Percentiles rank a stretch among this genome's conserved stretches.
phyloP scores from a whole-genome alignment of 2,113 vertebrate genomes.

The Ctenomys sociabilis region DNA sequence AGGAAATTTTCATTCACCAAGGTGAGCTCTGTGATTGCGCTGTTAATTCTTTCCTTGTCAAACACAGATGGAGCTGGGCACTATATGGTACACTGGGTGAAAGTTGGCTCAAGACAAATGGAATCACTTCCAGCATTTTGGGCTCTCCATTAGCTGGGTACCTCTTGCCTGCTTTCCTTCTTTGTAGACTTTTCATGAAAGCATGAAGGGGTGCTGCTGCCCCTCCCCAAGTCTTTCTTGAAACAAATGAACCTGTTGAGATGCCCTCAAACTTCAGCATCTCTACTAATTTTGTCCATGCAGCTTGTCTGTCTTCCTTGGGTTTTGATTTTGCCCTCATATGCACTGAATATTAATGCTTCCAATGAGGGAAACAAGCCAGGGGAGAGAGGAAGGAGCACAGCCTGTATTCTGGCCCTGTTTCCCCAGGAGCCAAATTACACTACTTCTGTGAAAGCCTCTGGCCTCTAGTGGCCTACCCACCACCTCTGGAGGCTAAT shows the following conservation, averaged over 20 bases:
- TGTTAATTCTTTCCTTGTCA: background rate
- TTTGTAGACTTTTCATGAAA: background rate
- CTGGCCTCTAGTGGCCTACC: conserved; percentile 67
- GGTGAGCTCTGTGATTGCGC: background rate
- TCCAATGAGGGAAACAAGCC: conserved; percentile 70
- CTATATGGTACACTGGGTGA: background rate
- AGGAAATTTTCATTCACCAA: background rate
- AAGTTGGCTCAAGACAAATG: background rate
- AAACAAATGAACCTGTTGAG: conserved; percentile 23
- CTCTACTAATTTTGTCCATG: background rate
- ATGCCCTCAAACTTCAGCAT: background rate
- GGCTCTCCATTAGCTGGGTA: background rate
- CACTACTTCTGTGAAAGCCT: conserved; percentile 80
- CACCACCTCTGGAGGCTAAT: conserved; percentile 52
- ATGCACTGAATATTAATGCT: conserved; percentile 29
- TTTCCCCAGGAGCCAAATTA: conserved; percentile 81
- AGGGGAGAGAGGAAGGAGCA: conserved; percentile 70
- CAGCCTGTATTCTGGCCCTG: conserved; percentile 73
- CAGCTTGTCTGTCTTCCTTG: conserved; percentile 26
- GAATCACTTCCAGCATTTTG: background rate
- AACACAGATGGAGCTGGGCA: background rate
- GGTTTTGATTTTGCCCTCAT: conserved; percentile 64
- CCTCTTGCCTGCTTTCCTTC: background rate
- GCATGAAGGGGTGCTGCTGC: background rate
- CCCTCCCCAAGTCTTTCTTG: background rate